phyloP scores from a whole-genome alignment of 2,888 invertebrate species.

The Arge pagana region DNA sequence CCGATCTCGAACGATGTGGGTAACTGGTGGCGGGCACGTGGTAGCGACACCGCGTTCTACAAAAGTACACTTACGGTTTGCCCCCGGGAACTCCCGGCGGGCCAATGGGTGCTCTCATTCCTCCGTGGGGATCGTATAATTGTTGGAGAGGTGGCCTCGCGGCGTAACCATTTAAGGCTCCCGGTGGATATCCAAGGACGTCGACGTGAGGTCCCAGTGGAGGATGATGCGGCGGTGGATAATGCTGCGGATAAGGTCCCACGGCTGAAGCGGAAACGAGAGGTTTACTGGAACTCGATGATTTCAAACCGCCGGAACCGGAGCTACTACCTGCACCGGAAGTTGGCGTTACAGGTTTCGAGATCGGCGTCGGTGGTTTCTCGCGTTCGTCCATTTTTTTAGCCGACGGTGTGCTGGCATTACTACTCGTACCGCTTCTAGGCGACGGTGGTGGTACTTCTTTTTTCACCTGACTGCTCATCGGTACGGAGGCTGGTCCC shows the following conservation, averaged over 20 bases:
- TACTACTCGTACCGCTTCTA: slow-evolving; percentile 82
- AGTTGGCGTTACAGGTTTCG: slow-evolving; percentile 88
- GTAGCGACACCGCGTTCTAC: too few relatives aligned
- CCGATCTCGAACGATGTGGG: too few relatives aligned
- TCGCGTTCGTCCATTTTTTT: slow-evolving; percentile 80
- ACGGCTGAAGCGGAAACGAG: slow-evolving; percentile 54
- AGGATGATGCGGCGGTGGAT: slow-evolving; percentile 56
- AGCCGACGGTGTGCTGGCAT: slow-evolving; percentile 87
- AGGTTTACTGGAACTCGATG: slow-evolving; percentile 61
- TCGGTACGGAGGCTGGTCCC: slow-evolving; percentile 53
- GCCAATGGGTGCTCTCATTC: slow-evolving; percentile 69
- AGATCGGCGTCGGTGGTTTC: slow-evolving; percentile 88
- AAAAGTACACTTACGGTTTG: slow-evolving; percentile 79
- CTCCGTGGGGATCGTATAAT: slow-evolving; percentile 70
- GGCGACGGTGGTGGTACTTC: slow-evolving; percentile 61
- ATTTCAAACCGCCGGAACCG: slow-evolving; percentile 60
- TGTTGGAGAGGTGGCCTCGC: slow-evolving; percentile 67
- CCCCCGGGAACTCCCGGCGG: slow-evolving; percentile 76
- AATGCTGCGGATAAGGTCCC: slow-evolving; percentile 55
- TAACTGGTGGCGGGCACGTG: too few relatives aligned
- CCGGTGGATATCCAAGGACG: slow-evolving; percentile 62
- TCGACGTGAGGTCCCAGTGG: slow-evolving; percentile 56
- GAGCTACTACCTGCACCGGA: slow-evolving; percentile 65
- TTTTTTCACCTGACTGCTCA: slow-evolving; percentile 64
- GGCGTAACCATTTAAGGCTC: slow-evolving; percentile 69